Conservation (phyloP, 2,888 invertebrate species). For the Drosophila cognata region DNA sequence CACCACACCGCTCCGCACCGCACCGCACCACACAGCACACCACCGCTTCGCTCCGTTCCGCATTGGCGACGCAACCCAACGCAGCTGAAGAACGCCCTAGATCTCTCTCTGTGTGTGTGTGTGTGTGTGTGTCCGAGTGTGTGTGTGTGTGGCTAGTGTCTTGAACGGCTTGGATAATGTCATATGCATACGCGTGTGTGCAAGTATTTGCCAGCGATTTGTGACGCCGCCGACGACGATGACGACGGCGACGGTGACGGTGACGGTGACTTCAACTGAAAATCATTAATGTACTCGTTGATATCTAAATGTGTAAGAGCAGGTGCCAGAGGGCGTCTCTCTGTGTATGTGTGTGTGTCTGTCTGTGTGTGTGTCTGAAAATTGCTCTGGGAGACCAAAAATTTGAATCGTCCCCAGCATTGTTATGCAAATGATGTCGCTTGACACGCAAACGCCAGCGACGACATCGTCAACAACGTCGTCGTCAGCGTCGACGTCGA, state of each 20-base stretch:
- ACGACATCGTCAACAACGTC: constrained; percentile 36
- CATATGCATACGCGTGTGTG: constrained; percentile 67
- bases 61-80: constrained; percentile 71
- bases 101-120: not conserved
- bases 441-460: constrained; percentile 83
- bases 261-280: constrained; percentile 48
- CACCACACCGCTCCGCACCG: not conserved
- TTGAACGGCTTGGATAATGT: constrained; percentile 59
- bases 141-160: constrained; percentile 2
- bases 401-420: constrained; percentile 82
- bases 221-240: constrained; percentile 43
- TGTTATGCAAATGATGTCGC: constrained; percentile 85
- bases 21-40: not conserved
- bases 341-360: constrained; percentile 7
- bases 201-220: constrained; percentile 63
- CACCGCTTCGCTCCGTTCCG: constrained; percentile 58
- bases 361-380: constrained; percentile 56
- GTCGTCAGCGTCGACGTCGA: constrained; percentile 7
- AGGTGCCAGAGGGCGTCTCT: constrained; percentile 67
- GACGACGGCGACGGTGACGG: not conserved
- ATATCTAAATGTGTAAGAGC: constrained; percentile 53
- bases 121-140: not conserved
- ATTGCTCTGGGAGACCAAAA: constrained; percentile 79
- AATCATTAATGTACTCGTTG: constrained; percentile 61
- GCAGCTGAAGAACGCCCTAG: constrained; percentile 43